Evolutionary conservation across 35 echinoderm and acorn worm genomes (phyloP).

Genomic region (Ptychodera flava): DNA sequence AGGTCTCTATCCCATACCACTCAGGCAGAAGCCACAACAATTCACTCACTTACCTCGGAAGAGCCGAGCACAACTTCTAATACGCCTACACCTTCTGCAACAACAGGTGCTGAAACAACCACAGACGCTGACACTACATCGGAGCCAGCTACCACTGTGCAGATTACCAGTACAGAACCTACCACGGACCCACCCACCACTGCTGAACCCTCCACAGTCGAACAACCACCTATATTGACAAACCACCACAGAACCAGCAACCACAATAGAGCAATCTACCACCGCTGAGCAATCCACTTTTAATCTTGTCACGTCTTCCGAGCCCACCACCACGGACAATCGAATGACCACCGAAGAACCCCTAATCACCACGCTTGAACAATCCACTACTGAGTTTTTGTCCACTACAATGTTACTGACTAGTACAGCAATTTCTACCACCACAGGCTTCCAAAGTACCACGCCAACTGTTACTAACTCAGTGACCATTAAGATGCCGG

Average conservation of each 20-base stretch:
- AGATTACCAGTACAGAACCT: background rate
- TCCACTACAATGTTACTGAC: background rate
- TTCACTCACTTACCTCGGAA: background rate
- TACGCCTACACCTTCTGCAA: background rate
- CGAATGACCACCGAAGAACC: background rate
- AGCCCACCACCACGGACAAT: background rate
- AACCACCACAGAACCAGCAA: no score
- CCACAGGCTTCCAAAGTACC: background rate
- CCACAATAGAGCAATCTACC: background rate
- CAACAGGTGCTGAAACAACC: background rate
- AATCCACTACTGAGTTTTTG: background rate
- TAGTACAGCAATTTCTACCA: background rate
- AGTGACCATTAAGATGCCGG: background rate
- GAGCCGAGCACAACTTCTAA: background rate
- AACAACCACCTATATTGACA: no score
- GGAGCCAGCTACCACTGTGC: background rate
- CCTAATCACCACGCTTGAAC: no score
- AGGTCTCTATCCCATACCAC: background rate
- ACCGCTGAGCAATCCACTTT: background rate
- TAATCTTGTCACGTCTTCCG: no score
- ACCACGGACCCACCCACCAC: background rate
- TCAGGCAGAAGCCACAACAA: background rate
- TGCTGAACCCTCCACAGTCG: background rate
- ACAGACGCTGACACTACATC: background rate
- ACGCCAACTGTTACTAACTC: background rate